Evolutionary conservation across 1,140 invertebrate genomes (phyloP).

Genomic region (Brachionus angularis): DNA sequence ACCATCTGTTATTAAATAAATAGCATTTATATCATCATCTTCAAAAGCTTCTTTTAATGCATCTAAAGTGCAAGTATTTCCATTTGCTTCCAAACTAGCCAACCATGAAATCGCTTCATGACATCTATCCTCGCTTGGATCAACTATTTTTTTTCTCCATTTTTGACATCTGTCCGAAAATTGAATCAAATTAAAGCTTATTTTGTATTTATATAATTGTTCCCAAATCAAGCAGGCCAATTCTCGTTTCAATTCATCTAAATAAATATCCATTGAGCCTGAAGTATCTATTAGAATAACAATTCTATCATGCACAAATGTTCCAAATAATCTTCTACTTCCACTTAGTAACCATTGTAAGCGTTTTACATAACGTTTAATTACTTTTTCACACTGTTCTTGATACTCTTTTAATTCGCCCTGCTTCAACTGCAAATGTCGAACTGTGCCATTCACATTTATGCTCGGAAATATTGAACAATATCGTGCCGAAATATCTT

Average conservation of each 20-base stretch:
- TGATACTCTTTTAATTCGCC: slow-evolving; percentile 57
- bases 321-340: slow-evolving; percentile 56
- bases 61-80: slow-evolving; percentile 58
- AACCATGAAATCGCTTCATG: slow-evolving; percentile 56
- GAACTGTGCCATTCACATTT: slow-evolving; percentile 56
- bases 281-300: slow-evolving; percentile 57
- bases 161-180: slow-evolving; percentile 54
- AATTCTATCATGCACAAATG: slow-evolving; percentile 53
- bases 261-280: slow-evolving; percentile 56
- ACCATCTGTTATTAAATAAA: slow-evolving; percentile 58
- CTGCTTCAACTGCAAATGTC: slow-evolving; percentile 56
- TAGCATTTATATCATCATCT: slow-evolving; percentile 52
- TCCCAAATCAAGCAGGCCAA: slow-evolving; percentile 56
- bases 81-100: slow-evolving; percentile 50
- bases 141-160: slow-evolving; percentile 51
- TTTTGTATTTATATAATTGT: slow-evolving; percentile 53
- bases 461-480: slow-evolving; percentile 57
- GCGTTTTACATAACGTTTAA: slow-evolving; percentile 53
- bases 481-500: slow-evolving; percentile 53
- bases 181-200: slow-evolving; percentile 57
- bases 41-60: slow-evolving; percentile 55
- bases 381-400: slow-evolving; percentile 51
- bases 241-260: slow-evolving; percentile 57
- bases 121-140: slow-evolving; percentile 54
- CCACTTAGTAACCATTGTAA: slow-evolving; percentile 58